Percentiles rank a stretch among this genome's conserved stretches.
phyloP scores from a whole-genome alignment of 1,140 invertebrate genomes.

The Drosophila kanapiae region DNA sequence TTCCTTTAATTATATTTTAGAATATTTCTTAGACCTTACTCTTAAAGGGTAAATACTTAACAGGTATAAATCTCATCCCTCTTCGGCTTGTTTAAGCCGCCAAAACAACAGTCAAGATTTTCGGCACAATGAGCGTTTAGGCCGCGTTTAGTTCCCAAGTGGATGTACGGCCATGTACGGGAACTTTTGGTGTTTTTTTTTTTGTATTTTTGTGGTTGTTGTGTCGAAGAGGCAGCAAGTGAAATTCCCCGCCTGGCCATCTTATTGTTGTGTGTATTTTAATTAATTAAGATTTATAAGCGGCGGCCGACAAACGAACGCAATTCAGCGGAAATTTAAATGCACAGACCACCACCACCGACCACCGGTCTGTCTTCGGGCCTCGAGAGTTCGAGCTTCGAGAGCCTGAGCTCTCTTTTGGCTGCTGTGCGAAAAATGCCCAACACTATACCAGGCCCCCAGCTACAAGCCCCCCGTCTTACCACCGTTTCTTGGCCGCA shows the following conservation, averaged over 20 bases:
- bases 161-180: not conserved
- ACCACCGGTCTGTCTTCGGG: conserved; percentile 38
- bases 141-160: conserved; percentile 22
- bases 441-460: conserved; percentile 14
- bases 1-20: not conserved
- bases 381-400: not conserved
- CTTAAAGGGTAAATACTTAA: not conserved
- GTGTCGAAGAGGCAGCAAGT: conserved; percentile 20
- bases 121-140: not conserved
- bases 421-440: conserved; percentile 68
- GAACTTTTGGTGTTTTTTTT: conserved; percentile 15
- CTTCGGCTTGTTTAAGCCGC: too few species aligned
- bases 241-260: conserved; percentile 28
- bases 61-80: too few species aligned
- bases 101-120: conserved; percentile 5
- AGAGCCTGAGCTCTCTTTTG: conserved; percentile 5
- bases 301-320: conserved; percentile 49
- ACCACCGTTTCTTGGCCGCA: not conserved
- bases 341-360: conserved; percentile 51
- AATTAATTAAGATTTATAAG: conserved; percentile 84
- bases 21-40: not conserved
- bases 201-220: not conserved
- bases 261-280: conserved; percentile 75
- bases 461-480: too few species aligned
- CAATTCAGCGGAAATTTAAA: conserved; percentile 82